phyloP scores from a whole-genome alignment of 2,888 invertebrate species.

The Lasioglossum calceatum region DNA sequence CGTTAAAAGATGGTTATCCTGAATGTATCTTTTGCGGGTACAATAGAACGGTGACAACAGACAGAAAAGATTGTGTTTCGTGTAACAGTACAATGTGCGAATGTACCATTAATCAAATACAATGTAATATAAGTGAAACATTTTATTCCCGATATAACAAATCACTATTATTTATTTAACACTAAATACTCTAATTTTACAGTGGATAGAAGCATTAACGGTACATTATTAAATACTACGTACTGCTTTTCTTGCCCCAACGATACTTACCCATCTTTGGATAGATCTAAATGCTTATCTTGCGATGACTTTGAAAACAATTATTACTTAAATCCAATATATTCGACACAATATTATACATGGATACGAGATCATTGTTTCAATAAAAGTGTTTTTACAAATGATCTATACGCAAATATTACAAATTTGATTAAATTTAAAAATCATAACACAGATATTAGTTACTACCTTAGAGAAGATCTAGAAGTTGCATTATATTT shows the following conservation, averaged over 20 bases:
- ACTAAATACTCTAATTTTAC: conserved; percentile 57
- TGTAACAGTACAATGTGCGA: conserved; percentile 76
- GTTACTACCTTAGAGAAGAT: conserved; percentile 83
- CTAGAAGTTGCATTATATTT: conserved; percentile 82
- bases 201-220: conserved; percentile 83
- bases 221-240: conserved; percentile 77
- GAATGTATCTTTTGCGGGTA: conserved; percentile 79
- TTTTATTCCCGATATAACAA: conserved; percentile 16
- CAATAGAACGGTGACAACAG: conserved; percentile 79
- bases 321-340: conserved; percentile 77
- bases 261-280: conserved; percentile 82
- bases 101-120: conserved; percentile 78
- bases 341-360: conserved; percentile 79
- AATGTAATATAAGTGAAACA: conserved; percentile 72
- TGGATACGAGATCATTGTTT: conserved; percentile 81
- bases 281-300: conserved; percentile 82
- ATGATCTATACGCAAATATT: conserved; percentile 79
- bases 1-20: conserved; percentile 72
- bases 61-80: conserved; percentile 80
- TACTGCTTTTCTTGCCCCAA: conserved; percentile 83
- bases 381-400: conserved; percentile 73
- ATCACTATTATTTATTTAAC: background rate
- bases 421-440: conserved; percentile 81
- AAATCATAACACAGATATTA: conserved; percentile 76
- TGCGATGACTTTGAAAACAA: conserved; percentile 75